phyloP scores from a whole-genome alignment of 2,888 invertebrate genomes.

The Scaptomyza cyrtandrae region DNA sequence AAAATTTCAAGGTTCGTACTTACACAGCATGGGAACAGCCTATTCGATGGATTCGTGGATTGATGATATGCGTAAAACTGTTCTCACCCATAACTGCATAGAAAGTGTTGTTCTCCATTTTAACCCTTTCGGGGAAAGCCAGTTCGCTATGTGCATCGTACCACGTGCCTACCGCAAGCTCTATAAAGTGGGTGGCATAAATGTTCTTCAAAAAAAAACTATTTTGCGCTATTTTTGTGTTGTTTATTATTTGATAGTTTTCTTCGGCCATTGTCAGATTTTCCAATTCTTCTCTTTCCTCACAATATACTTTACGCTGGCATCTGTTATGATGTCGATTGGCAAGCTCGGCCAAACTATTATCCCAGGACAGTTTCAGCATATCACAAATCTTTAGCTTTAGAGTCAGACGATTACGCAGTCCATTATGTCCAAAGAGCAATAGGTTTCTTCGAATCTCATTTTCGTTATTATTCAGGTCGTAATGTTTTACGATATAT shows the following conservation, averaged over 20 bases:
- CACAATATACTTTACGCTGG: background rate
- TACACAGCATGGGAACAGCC: slow-evolving; percentile 49
- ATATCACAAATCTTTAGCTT: slow-evolving; percentile 33
- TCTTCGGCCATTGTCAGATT: background rate
- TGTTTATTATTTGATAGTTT: too few species aligned
- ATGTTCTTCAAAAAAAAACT: slow-evolving; percentile 25
- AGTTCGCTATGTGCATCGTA: slow-evolving; percentile 27
- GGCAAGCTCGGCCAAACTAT: slow-evolving; percentile 28
- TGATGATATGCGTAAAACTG: slow-evolving; percentile 31
- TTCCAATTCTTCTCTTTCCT: too few species aligned
- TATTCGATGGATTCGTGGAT: slow-evolving; percentile 15
- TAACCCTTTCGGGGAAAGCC: background rate
- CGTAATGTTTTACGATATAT: background rate
- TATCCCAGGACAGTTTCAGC: slow-evolving; percentile 29
- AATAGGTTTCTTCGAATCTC: background rate
- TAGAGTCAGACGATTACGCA: slow-evolving; percentile 42
- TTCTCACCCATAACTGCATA: slow-evolving; percentile 9
- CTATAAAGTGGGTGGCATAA: slow-evolving; percentile 20
- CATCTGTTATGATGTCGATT: slow-evolving; percentile 27
- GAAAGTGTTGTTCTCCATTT: rapidly evolving
- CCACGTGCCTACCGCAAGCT: slow-evolving; percentile 27
- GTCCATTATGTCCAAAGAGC: slow-evolving; percentile 44
- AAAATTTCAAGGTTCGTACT: background rate
- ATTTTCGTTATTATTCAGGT: slow-evolving; percentile 1
- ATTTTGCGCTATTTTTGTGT: background rate